Evolutionary conservation across 2,888 invertebrate species (phyloP).

Genomic region (Stenoptilia bipunctidactyla): DNA sequence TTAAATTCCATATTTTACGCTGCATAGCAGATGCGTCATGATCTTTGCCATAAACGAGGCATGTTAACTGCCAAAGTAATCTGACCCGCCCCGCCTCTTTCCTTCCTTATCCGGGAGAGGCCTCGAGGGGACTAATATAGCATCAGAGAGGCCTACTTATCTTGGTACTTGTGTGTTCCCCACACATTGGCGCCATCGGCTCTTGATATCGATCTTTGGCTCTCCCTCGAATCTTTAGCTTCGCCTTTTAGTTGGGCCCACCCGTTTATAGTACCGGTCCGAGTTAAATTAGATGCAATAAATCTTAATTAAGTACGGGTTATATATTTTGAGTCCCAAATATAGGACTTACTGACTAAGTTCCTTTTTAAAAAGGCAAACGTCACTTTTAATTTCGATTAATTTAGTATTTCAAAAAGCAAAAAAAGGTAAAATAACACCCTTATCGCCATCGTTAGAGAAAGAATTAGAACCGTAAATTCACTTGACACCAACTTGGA

Average conservation of each 20-base stretch:
- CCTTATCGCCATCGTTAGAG: too few species aligned
- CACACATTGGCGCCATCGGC: slow-evolving; percentile 54
- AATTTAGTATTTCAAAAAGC: too few species aligned
- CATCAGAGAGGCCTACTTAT: slow-evolving; percentile 37
- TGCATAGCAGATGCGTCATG: slow-evolving; percentile 62
- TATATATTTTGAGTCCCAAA: too few species aligned
- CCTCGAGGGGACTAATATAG: slow-evolving; percentile 30
- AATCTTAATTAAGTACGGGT: too few species aligned
- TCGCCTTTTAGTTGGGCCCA: slow-evolving; percentile 46
- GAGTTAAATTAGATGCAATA: too few species aligned
- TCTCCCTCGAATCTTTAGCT: slow-evolving; percentile 58
- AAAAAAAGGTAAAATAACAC: too few species aligned
- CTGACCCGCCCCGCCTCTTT: slow-evolving; percentile 31
- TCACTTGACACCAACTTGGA: slow-evolving; percentile 25
- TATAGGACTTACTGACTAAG: too few species aligned
- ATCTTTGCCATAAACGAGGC: slow-evolving; percentile 50
- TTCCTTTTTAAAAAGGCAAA: too few species aligned
- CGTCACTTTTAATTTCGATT: too few species aligned
- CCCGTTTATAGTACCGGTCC: slow-evolving; percentile 36
- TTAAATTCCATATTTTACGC: slow-evolving; percentile 53
- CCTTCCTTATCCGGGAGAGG: slow-evolving; percentile 26
- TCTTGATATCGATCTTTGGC: slow-evolving; percentile 64
- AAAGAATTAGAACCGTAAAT: slow-evolving; percentile 23
- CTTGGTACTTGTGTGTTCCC: slow-evolving; percentile 40
- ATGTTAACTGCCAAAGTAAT: slow-evolving; percentile 32